phyloP scores from a whole-genome alignment of 1,140 invertebrate genomes.

The Formica selysi region DNA sequence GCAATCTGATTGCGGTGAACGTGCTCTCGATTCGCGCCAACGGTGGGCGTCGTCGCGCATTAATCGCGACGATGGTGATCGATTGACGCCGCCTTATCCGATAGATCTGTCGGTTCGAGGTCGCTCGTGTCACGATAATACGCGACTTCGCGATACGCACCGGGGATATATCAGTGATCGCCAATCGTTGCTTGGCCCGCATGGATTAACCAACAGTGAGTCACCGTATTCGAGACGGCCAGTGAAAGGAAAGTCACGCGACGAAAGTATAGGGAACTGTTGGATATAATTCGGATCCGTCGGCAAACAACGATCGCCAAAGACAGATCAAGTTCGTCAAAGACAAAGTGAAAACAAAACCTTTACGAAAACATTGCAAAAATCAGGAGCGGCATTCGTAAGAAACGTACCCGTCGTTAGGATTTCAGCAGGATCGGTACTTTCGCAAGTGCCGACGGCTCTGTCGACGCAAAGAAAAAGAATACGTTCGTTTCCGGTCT shows the following conservation, averaged over 20 bases:
- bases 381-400: background rate
- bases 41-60: conserved; percentile 13
- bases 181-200: conserved; percentile 29
- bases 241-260: conserved; percentile 39
- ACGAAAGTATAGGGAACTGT: background rate
- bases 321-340: background rate
- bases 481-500: background rate
- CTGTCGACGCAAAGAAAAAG: conserved; percentile 30
- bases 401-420: background rate
- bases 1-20: conserved; percentile 14
- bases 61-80: conserved; percentile 35
- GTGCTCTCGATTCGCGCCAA: background rate
- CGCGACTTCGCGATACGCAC: background rate
- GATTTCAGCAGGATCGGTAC: conserved; percentile 28
- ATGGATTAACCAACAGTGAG: conserved; percentile 55
- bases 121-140: conserved; percentile 38
- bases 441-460: conserved; percentile 12
- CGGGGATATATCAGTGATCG: conserved; percentile 8
- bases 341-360: background rate
- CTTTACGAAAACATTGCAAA: background rate
- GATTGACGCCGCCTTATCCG: background rate
- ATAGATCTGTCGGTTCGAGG: background rate
- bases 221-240: conserved; percentile 42
- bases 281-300: conserved; percentile 12
- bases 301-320: background rate